Evolutionary conservation across 1,140 invertebrate genomes (phyloP).

Genomic region (Atta cephalotes): DNA sequence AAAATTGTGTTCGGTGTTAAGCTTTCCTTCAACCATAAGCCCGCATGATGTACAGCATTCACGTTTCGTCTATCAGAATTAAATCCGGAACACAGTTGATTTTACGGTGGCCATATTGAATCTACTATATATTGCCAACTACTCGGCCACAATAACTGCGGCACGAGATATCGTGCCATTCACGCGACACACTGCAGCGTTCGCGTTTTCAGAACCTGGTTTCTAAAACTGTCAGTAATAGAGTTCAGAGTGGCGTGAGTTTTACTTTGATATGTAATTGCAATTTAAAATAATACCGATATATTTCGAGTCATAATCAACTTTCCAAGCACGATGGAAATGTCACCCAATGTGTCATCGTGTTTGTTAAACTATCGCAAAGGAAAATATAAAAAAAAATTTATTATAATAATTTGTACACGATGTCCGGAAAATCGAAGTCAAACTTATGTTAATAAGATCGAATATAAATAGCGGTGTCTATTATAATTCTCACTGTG

Average conservation of each 20-base stretch:
- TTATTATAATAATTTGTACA: not conserved
- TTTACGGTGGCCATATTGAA: not conserved
- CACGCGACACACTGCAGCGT: conserved; percentile 34
- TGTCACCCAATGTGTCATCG: not conserved
- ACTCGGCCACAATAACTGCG: conserved; percentile 25
- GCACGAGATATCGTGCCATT: conserved; percentile 15
- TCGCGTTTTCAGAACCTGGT: conserved; percentile 40
- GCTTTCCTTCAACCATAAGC: conserved; percentile 5
- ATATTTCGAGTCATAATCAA: not conserved
- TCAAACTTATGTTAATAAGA: no score
- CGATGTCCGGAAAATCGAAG: no score
- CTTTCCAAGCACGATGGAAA: not conserved
- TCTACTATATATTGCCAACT: not conserved
- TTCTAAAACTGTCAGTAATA: conserved; percentile 19
- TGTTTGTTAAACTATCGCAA: not conserved
- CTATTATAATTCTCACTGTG: no score
- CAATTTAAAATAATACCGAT: conserved; percentile 15
- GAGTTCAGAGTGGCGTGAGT: conserved; percentile 1
- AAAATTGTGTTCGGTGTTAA: not conserved
- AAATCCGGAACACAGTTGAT: conserved; percentile 39
- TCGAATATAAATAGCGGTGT: no score
- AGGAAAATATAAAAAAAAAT: not conserved
- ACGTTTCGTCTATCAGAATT: conserved; percentile 43
- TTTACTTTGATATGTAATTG: conserved; percentile 25
- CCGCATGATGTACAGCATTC: conserved; percentile 42